Conservation (phyloP, 2,797 vertebrate genomes). For the Sylvilagus floridanus region DNA sequence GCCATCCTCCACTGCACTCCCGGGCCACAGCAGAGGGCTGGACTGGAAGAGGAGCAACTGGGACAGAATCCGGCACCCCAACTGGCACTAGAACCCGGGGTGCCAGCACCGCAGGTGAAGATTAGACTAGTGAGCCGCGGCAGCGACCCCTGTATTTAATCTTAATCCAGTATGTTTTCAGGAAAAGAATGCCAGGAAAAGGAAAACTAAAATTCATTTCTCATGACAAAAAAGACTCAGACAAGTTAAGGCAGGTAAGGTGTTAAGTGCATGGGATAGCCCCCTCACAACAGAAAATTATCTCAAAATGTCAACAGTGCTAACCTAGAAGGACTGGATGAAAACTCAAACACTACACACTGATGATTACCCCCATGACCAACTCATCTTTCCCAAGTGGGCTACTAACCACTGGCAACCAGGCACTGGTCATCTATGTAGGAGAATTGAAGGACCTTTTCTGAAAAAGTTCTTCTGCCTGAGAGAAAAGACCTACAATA, state of each 20-base stretch:
- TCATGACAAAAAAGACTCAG: background rate
- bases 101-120: no score
- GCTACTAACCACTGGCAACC: background rate
- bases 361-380: background rate
- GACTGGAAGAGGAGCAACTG: no score
- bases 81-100: no score
- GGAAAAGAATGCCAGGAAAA: conserved; percentile 1
- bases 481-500: conserved; percentile 41
- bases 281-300: background rate
- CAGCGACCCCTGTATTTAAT: background rate
- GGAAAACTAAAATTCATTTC: conserved; percentile 2
- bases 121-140: no score
- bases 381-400: conserved; percentile 27
- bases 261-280: background rate
- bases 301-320: background rate
- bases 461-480: background rate
- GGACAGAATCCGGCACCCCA: no score
- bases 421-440: background rate
- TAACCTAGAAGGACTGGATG: background rate
- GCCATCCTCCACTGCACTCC: no score
- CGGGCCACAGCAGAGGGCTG: no score
- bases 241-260: background rate
- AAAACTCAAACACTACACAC: background rate
- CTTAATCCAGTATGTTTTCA: conserved; percentile 13
- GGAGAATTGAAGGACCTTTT: background rate